Base-by-base conservation (phyloP, 2,888 invertebrate genomes). In the Octodonta nipae region DNA sequence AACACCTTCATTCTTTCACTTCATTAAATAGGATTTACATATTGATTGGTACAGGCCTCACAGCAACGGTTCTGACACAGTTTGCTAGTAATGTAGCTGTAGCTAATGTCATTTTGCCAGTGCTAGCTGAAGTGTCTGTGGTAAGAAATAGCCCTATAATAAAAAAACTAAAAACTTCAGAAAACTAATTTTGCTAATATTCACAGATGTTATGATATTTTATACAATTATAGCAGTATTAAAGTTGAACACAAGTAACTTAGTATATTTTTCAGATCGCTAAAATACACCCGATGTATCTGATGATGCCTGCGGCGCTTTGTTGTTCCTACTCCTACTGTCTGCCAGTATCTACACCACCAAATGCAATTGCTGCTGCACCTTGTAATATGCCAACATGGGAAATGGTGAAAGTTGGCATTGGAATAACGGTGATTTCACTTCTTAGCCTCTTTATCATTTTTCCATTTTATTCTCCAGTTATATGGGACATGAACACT, bases 261-360 rank as follows among this genome's bases (percentile, higher is more conserved):
- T n/a, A n/a, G 10, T 15, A 24, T 1, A 11, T 28, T 14, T 4
- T 15, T 4, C 35, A 55, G 54, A 51, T 53, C 3, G 59, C 56
- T 4, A 59, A 69, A 46, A 68, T 86, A 34, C 86, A 92, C 64
- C 92, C 92, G 0, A 65, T 93, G 35, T 86, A 83, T 61, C 66
- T 92, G 56, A 88, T 91, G 78, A 67, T 91, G 47, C 89, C 92
- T 1, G 86, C 87, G 0, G 75, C 89, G 1, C 65, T 92, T 13
- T 81, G 86, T 3, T 87, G 88, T 56, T 89, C 89, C 32, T 88
- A 88, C 67, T 88, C 85, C 5, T 86, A 91, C 70, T 88, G 88
- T 70, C 70, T 93, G 60, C 92, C 91, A 0, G 91, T 92, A 8
- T 91, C 89, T 28, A 92, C 92, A 0, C 91, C 92, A 2, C 91